These are phyloP conservation scores for Chrysocyon brachyurus DNA, from an alignment of 2,797 vertebrate genomes.

Conservation along the genomic window DNA sequence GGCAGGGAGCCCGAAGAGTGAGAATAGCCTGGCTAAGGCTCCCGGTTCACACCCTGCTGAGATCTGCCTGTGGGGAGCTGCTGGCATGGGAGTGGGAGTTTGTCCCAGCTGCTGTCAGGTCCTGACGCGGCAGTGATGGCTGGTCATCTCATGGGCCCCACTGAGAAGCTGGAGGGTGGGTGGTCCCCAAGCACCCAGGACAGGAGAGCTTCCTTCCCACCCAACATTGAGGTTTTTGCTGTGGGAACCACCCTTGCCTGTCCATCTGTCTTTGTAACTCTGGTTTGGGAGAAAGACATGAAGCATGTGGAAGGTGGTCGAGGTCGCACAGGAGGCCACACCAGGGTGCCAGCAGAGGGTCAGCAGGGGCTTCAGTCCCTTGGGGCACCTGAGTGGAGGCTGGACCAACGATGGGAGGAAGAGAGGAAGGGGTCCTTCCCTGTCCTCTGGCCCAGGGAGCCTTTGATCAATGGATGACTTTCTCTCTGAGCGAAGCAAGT, in stretches of 20 bases:
- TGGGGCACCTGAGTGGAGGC: no score
- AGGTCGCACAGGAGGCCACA: not conserved
- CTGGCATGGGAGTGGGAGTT: no score
- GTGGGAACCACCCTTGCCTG: not conserved
- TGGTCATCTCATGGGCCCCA: not conserved
- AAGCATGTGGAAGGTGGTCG: not conserved
- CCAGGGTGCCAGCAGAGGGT: not conserved
- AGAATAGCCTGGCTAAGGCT: not conserved
- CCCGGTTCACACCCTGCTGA: not conserved
- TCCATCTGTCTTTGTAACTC: not conserved
- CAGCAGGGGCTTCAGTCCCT: not conserved
- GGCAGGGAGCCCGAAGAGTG: not conserved
- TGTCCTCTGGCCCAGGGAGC: not conserved
- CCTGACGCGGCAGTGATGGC: not conserved
- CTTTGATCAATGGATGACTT: not conserved
- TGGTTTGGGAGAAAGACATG: not conserved
- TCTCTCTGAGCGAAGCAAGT: not conserved
- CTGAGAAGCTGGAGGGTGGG: not conserved
- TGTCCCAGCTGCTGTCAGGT: accelerated
- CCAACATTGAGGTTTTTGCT: not conserved
- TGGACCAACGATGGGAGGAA: not conserved
- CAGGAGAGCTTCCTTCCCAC: not conserved
- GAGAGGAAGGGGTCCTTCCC: not conserved
- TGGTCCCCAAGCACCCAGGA: not conserved
- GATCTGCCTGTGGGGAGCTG: not conserved